These are phyloP conservation scores for Oophaga sylvatica DNA, from an alignment of 2,797 vertebrate genomes.

Conservation along the genomic window DNA sequence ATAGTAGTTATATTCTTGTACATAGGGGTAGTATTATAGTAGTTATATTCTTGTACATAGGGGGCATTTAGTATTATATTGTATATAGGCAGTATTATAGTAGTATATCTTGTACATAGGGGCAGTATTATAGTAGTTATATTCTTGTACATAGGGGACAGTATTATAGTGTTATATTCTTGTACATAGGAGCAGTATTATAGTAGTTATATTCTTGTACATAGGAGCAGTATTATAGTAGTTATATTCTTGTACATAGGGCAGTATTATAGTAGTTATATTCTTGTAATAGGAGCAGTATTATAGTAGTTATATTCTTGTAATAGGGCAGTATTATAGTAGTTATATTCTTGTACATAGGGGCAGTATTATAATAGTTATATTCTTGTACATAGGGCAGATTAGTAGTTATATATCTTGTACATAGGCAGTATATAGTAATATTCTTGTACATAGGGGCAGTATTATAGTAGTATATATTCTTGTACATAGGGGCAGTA, in stretches of 20 bases:
- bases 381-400: background rate
- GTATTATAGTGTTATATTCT: background rate
- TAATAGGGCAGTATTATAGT: background rate
- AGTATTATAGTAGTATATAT: slow-evolving; percentile 15
- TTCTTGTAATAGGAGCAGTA: background rate
- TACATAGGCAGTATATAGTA: background rate
- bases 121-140: slow-evolving; percentile 11
- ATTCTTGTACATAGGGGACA: slow-evolving; percentile 6
- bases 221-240: slow-evolving; percentile 8
- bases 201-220: background rate
- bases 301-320: too few relatives aligned
- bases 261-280: slow-evolving; percentile 2
- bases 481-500: slow-evolving; percentile 5
- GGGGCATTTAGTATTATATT: too few relatives aligned
- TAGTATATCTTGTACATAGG: background rate
- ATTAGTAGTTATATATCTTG: too few relatives aligned
- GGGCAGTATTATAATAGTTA: background rate
- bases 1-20: slow-evolving; percentile 14
- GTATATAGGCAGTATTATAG: too few relatives aligned
- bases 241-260: slow-evolving; percentile 10
- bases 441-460: background rate
- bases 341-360: slow-evolving; percentile 16
- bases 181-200: background rate
- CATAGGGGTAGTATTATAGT: slow-evolving; percentile 4
- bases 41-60: background rate